Conservation (phyloP, 2,797 vertebrate species). For the Sebastes diaconus region DNA sequence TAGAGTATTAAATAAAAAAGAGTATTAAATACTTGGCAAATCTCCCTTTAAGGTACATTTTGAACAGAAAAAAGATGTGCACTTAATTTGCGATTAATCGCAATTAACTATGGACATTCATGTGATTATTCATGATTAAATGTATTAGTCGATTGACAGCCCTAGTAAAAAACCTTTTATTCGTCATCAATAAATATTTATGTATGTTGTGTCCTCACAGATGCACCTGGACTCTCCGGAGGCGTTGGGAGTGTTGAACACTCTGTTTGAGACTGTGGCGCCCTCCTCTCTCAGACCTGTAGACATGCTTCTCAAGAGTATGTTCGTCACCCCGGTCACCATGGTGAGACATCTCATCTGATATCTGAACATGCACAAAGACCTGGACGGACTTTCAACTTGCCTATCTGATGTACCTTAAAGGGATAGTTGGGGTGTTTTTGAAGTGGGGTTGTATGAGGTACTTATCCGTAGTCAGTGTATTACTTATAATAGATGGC, state of each 20-base stretch:
- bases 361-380: background rate
- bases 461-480: background rate
- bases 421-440: background rate
- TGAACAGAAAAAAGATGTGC: too few species aligned
- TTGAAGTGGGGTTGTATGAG: background rate
- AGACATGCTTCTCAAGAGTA: constrained; percentile 97
- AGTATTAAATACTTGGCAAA: too few species aligned
- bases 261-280: constrained; percentile 95
- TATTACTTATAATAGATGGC: background rate
- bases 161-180: too few species aligned
- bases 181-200: background rate
- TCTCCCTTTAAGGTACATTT: too few species aligned
- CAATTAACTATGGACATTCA: too few species aligned
- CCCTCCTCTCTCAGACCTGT: constrained; percentile 97
- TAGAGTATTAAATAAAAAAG: too few species aligned
- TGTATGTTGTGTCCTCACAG: constrained; percentile 70
- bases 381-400: background rate
- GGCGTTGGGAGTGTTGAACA: constrained; percentile 94
- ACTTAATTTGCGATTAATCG: too few species aligned
- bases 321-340: constrained; percentile 92
- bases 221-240: constrained; percentile 98
- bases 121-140: too few species aligned
- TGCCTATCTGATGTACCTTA: background rate
- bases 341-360: constrained; percentile 84
- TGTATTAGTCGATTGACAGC: too few species aligned